These are phyloP conservation scores for Chelonia mydas DNA, from an alignment of 2,797 vertebrate species.

Conservation along the genomic window DNA sequence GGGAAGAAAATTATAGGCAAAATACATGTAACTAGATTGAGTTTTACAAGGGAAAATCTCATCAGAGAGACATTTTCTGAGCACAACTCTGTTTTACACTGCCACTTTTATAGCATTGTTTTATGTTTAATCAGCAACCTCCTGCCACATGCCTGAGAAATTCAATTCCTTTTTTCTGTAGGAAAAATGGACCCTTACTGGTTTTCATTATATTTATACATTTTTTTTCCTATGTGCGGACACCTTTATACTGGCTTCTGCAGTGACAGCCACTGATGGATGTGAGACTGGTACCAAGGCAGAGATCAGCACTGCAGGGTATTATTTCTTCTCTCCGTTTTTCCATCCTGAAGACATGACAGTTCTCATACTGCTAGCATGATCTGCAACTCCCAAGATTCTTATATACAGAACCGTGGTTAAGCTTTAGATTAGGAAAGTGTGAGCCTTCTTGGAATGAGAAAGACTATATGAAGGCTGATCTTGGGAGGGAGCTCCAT, in stretches of 20 bases:
- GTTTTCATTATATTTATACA: slow-evolving; percentile 55
- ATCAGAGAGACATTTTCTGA: neutral
- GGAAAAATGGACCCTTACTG: slow-evolving; percentile 46
- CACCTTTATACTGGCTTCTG: neutral
- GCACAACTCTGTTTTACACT: neutral
- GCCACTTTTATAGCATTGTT: slow-evolving; percentile 1
- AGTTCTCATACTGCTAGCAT: neutral
- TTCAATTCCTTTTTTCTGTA: slow-evolving; percentile 61
- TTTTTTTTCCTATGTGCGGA: neutral
- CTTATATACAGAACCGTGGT: neutral
- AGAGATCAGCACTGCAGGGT: neutral
- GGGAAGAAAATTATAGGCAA: neutral
- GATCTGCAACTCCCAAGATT: neutral
- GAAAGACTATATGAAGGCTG: neutral
- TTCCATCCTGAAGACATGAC: neutral
- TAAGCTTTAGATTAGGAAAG: neutral
- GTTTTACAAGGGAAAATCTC: neutral
- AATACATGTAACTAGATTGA: neutral
- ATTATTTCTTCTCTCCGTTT: neutral
- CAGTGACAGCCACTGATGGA: neutral
- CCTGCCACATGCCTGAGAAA: slow-evolving; percentile 67
- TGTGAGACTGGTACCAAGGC: neutral
- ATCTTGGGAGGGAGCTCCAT: neutral
- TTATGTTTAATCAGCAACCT: slow-evolving; percentile 53
- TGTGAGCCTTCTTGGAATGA: neutral